Evolutionary conservation across 1,140 invertebrate genomes (phyloP), one percentile per base, ranked within the genome.

Genomic region (Calliphora vicina): DNA sequence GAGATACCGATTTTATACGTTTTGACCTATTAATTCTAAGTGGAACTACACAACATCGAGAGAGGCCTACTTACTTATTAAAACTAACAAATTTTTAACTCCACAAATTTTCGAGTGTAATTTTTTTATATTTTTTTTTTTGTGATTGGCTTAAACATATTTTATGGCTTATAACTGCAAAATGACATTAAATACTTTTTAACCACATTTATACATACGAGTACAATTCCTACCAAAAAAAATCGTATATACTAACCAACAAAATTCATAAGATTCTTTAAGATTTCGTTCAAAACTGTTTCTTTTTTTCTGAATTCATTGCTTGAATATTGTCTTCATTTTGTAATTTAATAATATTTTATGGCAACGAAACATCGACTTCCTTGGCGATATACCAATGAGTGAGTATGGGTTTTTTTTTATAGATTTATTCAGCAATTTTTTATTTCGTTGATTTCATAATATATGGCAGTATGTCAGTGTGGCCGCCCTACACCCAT

Each of bases 331-430:
- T 87, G 87, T 88, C 87, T 88, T 88, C 87, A 88, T 88, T 88
- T 88, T 88, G 85, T 88, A 88, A 88, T 88, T 87, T 88, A 88
- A 88, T 88, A 87, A 86, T 88, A 88, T 88, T 88, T 88, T 87
- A 88, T 87, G 87, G 87, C 87, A 74, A 76, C 35, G 17, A 74
- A 29, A 35, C 72, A 27, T 4, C 13, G 15, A 35, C 17, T 26
- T 78, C 23, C 42, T 45, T 35, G 72, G 85, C 87, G 86, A 87
- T 87, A 25, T 8, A 78, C 8, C n/a, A 78, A 45, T 17, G n/a
- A 78, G 10, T 12, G 42, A 23, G n/a, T 74, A 74, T 74, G 29
- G 23, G 2, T 29, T 15, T 74, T 29, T 12, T 26, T 74, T 74
- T 74, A 17, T 12, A n/a, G n/a, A n/a, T n/a, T n/a, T n/a, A 8